Percentiles rank a stretch among this genome's conserved stretches.
Conservation (phyloP, 2,113 vertebrate genomes). For the Collichthys lucidus region DNA sequence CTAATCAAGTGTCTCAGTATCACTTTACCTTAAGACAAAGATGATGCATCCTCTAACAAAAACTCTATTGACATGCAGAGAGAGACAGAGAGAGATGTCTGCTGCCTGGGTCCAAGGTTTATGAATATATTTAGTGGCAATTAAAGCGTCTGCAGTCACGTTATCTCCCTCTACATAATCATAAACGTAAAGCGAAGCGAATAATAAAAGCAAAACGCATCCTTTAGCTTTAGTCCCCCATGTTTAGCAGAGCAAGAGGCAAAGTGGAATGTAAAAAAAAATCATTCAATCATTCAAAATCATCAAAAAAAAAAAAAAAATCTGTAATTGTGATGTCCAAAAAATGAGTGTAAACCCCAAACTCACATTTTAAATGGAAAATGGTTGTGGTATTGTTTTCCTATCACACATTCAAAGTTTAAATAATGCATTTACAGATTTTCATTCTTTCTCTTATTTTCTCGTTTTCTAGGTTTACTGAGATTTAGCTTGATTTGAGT, state of each 20-base stretch:
- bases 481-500: background rate
- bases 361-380: background rate
- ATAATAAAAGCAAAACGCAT: background rate
- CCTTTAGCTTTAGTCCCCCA: background rate
- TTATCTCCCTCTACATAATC: background rate
- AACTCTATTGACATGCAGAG: slow-evolving; percentile 6
- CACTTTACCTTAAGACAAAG: slow-evolving; percentile 10
- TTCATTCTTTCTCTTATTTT: too few species aligned
- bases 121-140: slow-evolving; percentile 13
- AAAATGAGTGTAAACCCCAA: background rate
- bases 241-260: background rate
- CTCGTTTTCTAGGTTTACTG: background rate
- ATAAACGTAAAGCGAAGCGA: background rate
- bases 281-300: too few species aligned
- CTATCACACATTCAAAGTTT: background rate
- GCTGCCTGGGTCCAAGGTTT: background rate
- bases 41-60: slow-evolving; percentile 19
- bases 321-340: background rate
- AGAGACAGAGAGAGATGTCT: slow-evolving; percentile 1
- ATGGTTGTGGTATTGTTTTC: background rate
- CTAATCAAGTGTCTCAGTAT: slow-evolving; percentile 28
- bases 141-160: background rate
- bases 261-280: too few species aligned
- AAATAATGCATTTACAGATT: background rate
- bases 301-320: too few species aligned